Percentiles rank a stretch among this genome's conserved stretches.
Evolutionary conservation across 1,140 invertebrate genomes (phyloP).

Genomic region (Drosophila repleta): DNA sequence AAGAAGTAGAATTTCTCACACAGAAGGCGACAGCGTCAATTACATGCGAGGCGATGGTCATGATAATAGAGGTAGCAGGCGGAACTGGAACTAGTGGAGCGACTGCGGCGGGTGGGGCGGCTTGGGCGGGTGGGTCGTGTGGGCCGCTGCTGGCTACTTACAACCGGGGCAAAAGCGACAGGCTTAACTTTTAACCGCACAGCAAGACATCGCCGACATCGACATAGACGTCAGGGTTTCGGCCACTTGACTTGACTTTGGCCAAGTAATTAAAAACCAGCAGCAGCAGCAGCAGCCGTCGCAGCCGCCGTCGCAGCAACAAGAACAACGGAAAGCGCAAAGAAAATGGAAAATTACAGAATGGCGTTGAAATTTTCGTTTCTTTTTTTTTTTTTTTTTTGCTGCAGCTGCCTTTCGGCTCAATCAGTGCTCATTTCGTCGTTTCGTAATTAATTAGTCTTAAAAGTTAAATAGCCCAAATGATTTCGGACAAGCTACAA

Average conservation of each 20-base stretch:
- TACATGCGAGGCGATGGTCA: conserved; percentile 53
- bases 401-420: conserved; percentile 15
- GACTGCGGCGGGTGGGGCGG: conserved; percentile 10
- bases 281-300: conserved; percentile 24
- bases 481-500: conserved; percentile 79
- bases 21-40: conserved; percentile 67
- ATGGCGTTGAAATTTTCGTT: conserved; percentile 46
- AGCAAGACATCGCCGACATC: conserved; percentile 54
- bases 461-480: conserved; percentile 83
- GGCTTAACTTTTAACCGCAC: conserved; percentile 75
- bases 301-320: too few relatives aligned
- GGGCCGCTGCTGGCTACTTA: conserved; percentile 19
- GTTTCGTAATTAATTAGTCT: conserved; percentile 82
- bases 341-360: conserved; percentile 68
- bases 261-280: conserved; percentile 75
- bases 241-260: conserved; percentile 71
- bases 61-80: too few relatives aligned
- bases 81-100: conserved; percentile 8
- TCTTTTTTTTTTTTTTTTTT: too few relatives aligned
- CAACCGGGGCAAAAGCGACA: conserved; percentile 32
- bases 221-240: conserved; percentile 40
- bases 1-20: conserved; percentile 53
- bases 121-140: not conserved
- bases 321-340: conserved; percentile 31
- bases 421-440: conserved; percentile 79